A percentile compares a stretch with the other conserved stretches of the same genome.
Evolutionary conservation across 2,113 vertebrate genomes (phyloP).

Genomic region (Pterocles burchelli): DNA sequence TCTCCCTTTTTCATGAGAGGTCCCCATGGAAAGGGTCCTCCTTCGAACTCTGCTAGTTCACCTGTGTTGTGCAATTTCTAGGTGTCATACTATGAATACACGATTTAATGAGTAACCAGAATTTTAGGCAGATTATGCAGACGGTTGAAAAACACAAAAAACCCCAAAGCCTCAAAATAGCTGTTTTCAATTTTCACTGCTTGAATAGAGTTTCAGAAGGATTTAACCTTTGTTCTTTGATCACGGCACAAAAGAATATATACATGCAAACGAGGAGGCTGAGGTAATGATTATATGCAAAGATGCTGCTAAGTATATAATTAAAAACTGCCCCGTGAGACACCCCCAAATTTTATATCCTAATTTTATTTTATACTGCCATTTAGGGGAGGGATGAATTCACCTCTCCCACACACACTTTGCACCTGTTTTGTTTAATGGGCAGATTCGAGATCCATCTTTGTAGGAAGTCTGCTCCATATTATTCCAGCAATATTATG

Average conservation of each 20-base stretch:
- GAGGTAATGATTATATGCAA: slow-evolving; percentile 68
- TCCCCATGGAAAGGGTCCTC: not conserved
- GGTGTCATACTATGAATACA: not conserved
- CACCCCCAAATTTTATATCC: slow-evolving; percentile 61
- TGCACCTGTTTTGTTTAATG: slow-evolving; percentile 45
- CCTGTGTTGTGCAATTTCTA: not conserved
- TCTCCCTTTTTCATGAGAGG: not conserved
- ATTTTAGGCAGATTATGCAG: slow-evolving; percentile 43
- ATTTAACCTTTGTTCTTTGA: slow-evolving; percentile 71
- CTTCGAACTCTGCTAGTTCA: not conserved
- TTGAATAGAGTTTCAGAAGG: slow-evolving; percentile 54
- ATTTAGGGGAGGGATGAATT: slow-evolving; percentile 45
- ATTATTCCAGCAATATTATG: slow-evolving; percentile 46
- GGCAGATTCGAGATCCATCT: slow-evolving; percentile 25
- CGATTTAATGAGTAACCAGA: not conserved
- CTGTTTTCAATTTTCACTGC: slow-evolving; percentile 55
- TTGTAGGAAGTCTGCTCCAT: slow-evolving; percentile 5
- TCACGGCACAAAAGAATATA: slow-evolving; percentile 57
- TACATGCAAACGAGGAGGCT: slow-evolving; percentile 48
- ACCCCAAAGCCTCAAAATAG: slow-evolving; percentile 26
- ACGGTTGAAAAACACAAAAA: not conserved
- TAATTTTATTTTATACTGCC: slow-evolving; percentile 59
- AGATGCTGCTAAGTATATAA: slow-evolving; percentile 57
- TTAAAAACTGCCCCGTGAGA: slow-evolving; percentile 62
- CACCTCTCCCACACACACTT: slow-evolving; percentile 54